phyloP scores from a whole-genome alignment of 1,140 invertebrate species.

The Drosophila cardini region DNA sequence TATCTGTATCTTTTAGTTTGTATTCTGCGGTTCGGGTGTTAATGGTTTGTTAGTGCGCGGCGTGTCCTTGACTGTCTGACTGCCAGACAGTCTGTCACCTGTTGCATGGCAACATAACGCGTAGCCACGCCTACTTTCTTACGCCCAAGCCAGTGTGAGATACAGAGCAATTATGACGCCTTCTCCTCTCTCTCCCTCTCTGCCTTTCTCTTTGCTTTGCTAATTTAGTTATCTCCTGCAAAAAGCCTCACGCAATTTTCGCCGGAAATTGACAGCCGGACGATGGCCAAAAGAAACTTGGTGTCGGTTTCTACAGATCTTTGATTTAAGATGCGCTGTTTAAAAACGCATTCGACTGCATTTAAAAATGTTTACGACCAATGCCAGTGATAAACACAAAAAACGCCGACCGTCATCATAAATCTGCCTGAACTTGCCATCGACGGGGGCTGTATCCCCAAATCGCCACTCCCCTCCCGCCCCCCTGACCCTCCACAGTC shows the following conservation, averaged over 20 bases:
- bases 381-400: constrained; percentile 54
- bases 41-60: constrained; percentile 76
- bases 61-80: constrained; percentile 43
- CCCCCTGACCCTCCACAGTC: neutral
- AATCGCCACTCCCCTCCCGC: too few species aligned
- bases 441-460: constrained; percentile 10
- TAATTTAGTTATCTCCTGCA: constrained; percentile 74
- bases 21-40: constrained; percentile 76
- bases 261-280: constrained; percentile 62
- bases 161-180: constrained; percentile 63
- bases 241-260: constrained; percentile 58
- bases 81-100: constrained; percentile 38
- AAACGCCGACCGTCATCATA: constrained; percentile 49
- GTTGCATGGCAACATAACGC: constrained; percentile 21
- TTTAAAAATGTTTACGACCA: constrained; percentile 58
- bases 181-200: constrained; percentile 19
- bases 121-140: constrained; percentile 3
- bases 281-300: neutral
- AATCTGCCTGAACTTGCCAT: constrained; percentile 47
- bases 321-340: constrained; percentile 78
- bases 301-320: constrained; percentile 62
- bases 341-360: constrained; percentile 77
- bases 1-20: constrained; percentile 21
- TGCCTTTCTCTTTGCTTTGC: constrained; percentile 29
- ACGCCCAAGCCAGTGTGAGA: constrained; percentile 6